phyloP scores from a whole-genome alignment of 1,140 invertebrate species.

The Ceratosolen fusciceps region DNA sequence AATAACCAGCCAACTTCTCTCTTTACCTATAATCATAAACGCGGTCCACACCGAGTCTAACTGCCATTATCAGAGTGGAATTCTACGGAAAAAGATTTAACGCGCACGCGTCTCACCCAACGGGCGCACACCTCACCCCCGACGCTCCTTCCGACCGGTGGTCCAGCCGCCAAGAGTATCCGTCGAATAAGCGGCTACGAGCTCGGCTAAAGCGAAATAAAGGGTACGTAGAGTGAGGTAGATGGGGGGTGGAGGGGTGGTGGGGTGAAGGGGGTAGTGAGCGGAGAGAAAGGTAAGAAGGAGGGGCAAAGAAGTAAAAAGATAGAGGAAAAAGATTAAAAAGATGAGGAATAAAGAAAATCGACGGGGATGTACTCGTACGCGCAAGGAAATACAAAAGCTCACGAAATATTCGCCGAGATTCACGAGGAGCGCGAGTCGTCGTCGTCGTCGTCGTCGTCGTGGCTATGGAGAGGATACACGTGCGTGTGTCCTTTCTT shows the following conservation, averaged over 20 bases:
- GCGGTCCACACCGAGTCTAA: neutral
- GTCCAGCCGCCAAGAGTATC: neutral
- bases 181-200: neutral
- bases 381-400: neutral
- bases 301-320: neutral
- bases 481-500: neutral
- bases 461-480: neutral
- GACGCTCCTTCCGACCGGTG: too few relatives aligned
- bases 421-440: too few relatives aligned
- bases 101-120: neutral
- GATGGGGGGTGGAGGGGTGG: too few relatives aligned
- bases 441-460: too few relatives aligned
- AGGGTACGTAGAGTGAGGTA: neutral
- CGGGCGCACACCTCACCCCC: neutral
- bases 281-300: neutral
- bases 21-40: neutral
- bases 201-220: neutral
- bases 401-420: constrained; percentile 2
- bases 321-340: neutral
- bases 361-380: neutral
- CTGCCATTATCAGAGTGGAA: neutral
- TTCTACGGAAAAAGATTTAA: constrained; percentile 2
- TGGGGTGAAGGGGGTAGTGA: too few relatives aligned
- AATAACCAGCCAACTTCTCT: too few relatives aligned
- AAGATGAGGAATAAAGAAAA: neutral